Percentiles rank a stretch among this genome's conserved stretches.
Evolutionary conservation across 2,113 vertebrate genomes (phyloP).

Genomic region (Australoheros scitulus): DNA sequence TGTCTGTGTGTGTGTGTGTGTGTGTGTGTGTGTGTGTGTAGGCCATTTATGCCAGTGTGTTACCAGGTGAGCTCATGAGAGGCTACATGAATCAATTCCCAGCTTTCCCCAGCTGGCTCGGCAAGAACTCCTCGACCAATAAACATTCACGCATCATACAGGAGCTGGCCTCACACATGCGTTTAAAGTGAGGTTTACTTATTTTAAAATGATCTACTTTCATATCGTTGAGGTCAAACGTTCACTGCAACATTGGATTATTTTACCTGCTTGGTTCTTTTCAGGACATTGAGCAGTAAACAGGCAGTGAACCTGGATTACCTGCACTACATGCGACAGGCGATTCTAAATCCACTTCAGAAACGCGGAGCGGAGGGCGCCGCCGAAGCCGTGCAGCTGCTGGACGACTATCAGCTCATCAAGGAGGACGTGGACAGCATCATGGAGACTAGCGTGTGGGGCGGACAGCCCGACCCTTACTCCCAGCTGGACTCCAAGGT

Average conservation of each 20-base stretch:
- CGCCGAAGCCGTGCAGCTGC: conserved; percentile 81
- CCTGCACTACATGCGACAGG: conserved; percentile 83
- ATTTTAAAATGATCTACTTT: neutral
- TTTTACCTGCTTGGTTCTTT: neutral
- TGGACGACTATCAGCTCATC: conserved; percentile 92
- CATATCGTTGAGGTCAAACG: neutral
- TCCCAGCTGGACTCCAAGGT: conserved; percentile 96
- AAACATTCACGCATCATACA: conserved; percentile 90
- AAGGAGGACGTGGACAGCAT: conserved; percentile 95
- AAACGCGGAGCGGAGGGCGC: conserved; percentile 85
- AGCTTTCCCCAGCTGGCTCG: conserved; percentile 94
- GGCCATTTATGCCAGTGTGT: conserved; percentile 96
- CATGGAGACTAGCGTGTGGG: conserved; percentile 93
- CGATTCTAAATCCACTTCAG: conserved; percentile 85
- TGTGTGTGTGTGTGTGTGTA: conserved; percentile 57
- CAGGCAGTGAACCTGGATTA: conserved; percentile 92
- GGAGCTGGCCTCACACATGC: conserved; percentile 92
- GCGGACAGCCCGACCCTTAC: conserved; percentile 87
- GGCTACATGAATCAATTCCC: conserved; percentile 95
- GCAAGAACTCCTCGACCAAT: conserved; percentile 89
- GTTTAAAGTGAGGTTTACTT: conserved; percentile 84
- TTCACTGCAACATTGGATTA: neutral
- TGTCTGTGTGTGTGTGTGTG: neutral
- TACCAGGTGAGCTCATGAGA: conserved; percentile 96
- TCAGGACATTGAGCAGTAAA: conserved; percentile 88